phyloP scores from a whole-genome alignment of 2,888 invertebrate genomes.

The Zele albiditarsus region DNA sequence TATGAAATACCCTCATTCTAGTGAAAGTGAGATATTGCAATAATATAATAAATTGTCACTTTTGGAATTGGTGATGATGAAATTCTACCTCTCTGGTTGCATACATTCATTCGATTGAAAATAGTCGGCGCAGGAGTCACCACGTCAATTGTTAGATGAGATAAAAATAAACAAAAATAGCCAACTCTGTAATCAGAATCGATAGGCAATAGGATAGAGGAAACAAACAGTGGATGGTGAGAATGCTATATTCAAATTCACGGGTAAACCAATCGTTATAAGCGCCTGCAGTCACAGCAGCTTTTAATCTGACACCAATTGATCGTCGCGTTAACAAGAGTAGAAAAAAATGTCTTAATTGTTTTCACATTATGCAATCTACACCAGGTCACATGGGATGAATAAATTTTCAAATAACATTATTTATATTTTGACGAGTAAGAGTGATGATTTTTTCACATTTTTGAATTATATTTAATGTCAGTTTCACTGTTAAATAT shows the following conservation, averaged over 20 bases:
- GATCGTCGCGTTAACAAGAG: background rate
- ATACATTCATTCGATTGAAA: background rate
- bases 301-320: background rate
- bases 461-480: no score
- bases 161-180: background rate
- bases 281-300: background rate
- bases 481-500: no score
- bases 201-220: background rate
- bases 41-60: no score
- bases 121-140: background rate
- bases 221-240: background rate
- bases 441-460: no score
- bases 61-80: no score
- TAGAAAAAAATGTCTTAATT: background rate
- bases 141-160: background rate
- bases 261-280: constrained; percentile 8
- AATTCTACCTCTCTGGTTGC: no score
- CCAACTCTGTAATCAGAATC: constrained; percentile 19
- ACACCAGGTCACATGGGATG: no score
- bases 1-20: no score
- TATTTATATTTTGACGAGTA: no score
- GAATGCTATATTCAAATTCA: constrained; percentile 6
- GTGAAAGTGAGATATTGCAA: no score
- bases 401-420: no score
- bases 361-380: no score